These are phyloP conservation scores for Pomacea maculata DNA, from an alignment of 1,140 invertebrate genomes.

Conservation along the genomic window DNA sequence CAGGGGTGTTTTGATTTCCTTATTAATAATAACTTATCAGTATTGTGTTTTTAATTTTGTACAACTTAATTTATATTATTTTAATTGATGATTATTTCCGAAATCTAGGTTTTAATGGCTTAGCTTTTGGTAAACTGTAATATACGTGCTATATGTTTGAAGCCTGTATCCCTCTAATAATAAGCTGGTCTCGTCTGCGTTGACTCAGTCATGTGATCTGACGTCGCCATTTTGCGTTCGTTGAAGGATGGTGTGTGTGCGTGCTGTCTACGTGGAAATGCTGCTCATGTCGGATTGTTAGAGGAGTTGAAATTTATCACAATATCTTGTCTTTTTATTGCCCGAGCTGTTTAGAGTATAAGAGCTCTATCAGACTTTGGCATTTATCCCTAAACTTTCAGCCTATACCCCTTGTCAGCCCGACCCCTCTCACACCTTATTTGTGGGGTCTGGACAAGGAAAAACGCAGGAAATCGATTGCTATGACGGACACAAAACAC, in stretches of 20 bases:
- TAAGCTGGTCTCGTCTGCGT: conserved; percentile 4
- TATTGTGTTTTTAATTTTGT: too few species aligned
- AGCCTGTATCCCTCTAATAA: too few species aligned
- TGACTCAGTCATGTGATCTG: conserved; percentile 13
- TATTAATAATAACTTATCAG: too few species aligned
- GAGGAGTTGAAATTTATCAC: conserved; percentile 16
- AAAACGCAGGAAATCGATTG: conserved; percentile 19
- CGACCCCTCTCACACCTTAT: conserved; percentile 19
- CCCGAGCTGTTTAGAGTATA: conserved; percentile 25
- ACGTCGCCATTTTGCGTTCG: conserved; percentile 30
- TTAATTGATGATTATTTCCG: too few species aligned
- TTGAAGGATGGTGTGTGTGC: conserved; percentile 28
- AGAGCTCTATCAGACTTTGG: conserved; percentile 14
- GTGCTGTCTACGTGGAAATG: conserved; percentile 22
- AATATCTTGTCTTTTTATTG: conserved; percentile 18
- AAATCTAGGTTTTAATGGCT: too few species aligned
- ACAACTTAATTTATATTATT: too few species aligned
- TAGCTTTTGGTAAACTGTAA: too few species aligned
- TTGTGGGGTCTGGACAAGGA: conserved; percentile 23
- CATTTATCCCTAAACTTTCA: conserved; percentile 18
- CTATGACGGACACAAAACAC: conserved; percentile 19
- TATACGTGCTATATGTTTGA: too few species aligned
- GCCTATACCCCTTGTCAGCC: conserved; percentile 21
- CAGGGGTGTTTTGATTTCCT: too few species aligned
- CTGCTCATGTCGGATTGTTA: conserved; percentile 19